Percentiles rank a stretch among this genome's conserved stretches.
Evolutionary conservation across 1,140 invertebrate genomes (phyloP).

Genomic region (Nasonia longicornis): DNA sequence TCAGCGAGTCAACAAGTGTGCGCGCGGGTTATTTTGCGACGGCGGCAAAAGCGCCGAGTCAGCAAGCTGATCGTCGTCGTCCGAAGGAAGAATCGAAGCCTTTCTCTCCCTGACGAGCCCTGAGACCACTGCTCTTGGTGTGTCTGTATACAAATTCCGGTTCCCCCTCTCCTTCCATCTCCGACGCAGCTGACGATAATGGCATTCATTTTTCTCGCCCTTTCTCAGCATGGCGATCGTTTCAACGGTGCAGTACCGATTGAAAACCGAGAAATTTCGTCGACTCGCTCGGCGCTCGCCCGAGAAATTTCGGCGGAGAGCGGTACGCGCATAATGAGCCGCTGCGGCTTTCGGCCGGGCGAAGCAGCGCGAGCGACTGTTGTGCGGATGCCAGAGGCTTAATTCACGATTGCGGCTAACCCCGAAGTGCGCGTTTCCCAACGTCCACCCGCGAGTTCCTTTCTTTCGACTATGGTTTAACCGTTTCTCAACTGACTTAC

Average conservation of each 20-base stretch:
- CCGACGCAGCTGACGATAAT: no score
- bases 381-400: background rate
- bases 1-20: slow-evolving; percentile 64
- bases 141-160: slow-evolving; percentile 7
- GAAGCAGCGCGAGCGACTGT: background rate
- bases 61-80: slow-evolving; percentile 6
- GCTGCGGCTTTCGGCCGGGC: slow-evolving; percentile 3
- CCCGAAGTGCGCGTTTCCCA: slow-evolving; percentile 6
- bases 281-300: no score
- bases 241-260: no score
- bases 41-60: slow-evolving; percentile 32
- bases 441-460: background rate
- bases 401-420: slow-evolving; percentile 22
- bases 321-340: background rate
- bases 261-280: no score
- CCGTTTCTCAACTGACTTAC: no score
- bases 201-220: no score
- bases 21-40: slow-evolving; percentile 56
- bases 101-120: background rate
- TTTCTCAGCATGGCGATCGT: no score
- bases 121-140: background rate
- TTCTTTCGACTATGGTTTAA: background rate
- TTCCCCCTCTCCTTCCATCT: background rate
- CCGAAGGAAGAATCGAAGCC: background rate
- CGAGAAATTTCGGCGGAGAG: no score